Evolutionary conservation across 2,797 vertebrate species (phyloP), one percentile per base, ranked within the genome.

Genomic region (Catostomus latipinnis): DNA sequence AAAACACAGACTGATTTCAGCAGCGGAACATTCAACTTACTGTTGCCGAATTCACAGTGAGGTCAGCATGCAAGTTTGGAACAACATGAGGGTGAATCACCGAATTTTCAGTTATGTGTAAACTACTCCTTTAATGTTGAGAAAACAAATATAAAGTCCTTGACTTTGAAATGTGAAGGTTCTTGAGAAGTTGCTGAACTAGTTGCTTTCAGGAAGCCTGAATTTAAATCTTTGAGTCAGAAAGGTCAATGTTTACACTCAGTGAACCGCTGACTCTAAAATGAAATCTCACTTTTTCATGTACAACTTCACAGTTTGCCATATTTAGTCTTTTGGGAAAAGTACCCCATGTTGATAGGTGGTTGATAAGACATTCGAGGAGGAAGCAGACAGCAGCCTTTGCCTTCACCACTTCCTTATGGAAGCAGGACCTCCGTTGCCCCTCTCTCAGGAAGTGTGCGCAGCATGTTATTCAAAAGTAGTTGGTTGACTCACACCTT

Each of bases 391-490:
- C 43, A 56, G 10, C 5, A 48, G 56, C n/a, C 6, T 81, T 82
- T 84, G 76, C 74, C 57, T 74, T 73, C 65, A 86, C 68, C 58
- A 76, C 81, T 87, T 85, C 86, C 76, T 56, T 73, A 16, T 87
- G 84, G 83, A 87, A 88, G 76, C 50, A 52, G 52, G 66, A 74
- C 66, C 67, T 53, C 66, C 46, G 56, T 53, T 86, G 69, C 62
- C 61, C 78, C 76, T 65, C 52, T 72, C 46, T 83, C 73, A 84
- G 84, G 84, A 87, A 86, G 63, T 52, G 43, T 61, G 58, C 61
- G 71, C 81, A 83, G 86, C 79, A 81, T 84, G 81, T 83, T 84
- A 79, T 78, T 84, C 82, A 76, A 62, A 81, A 62, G 12, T 69
- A 58, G 60, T 54, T 43, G n/a, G 14, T 13, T 53, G 34, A 13